Evolutionary conservation across 2,888 invertebrate genomes (phyloP).

Genomic region (Plusia festucae): DNA sequence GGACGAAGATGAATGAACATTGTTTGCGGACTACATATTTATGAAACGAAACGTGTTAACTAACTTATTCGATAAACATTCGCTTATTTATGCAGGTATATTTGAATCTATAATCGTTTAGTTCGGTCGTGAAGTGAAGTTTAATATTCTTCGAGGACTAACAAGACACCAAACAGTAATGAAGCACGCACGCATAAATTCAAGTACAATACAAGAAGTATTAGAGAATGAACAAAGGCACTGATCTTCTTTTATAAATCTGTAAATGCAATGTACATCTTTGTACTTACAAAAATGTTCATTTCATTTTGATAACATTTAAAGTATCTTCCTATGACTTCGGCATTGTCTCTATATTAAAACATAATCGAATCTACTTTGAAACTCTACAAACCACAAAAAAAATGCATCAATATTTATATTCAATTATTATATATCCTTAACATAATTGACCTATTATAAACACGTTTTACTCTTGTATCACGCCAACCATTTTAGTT

Average conservation of each 20-base stretch:
- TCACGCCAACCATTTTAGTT: neutral
- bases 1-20: slow-evolving; percentile 45
- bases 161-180: slow-evolving; percentile 1
- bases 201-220: neutral
- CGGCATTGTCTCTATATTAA: neutral
- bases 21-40: slow-evolving; percentile 31
- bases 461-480: neutral
- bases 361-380: neutral
- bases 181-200: slow-evolving; percentile 3
- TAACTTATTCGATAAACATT: slow-evolving; percentile 18
- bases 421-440: neutral
- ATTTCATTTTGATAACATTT: neutral
- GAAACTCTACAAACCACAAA: neutral
- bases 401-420: neutral
- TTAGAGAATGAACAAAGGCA: too few relatives aligned
- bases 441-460: slow-evolving; percentile 1
- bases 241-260: too few relatives aligned
- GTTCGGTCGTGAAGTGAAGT: slow-evolving; percentile 14
- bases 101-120: slow-evolving; percentile 6
- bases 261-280: too few relatives aligned
- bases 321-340: neutral
- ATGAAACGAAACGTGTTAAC: slow-evolving; percentile 26
- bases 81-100: neutral
- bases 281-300: too few relatives aligned
- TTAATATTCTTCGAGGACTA: slow-evolving; percentile 22